Percentiles rank a stretch among this genome's conserved stretches.
Evolutionary conservation across 1,140 invertebrate species (phyloP).

Genomic region (Bicyclus anynana): DNA sequence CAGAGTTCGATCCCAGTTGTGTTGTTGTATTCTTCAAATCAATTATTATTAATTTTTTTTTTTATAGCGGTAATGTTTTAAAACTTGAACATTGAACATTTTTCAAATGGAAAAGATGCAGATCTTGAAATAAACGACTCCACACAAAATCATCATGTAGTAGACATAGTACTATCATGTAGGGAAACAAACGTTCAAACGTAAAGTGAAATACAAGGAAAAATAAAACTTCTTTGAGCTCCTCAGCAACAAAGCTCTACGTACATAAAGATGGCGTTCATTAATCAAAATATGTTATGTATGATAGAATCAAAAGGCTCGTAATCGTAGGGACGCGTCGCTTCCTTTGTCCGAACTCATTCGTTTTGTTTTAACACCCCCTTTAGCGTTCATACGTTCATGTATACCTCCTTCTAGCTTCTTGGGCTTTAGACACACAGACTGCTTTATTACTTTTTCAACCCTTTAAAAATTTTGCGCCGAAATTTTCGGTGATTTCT

Average conservation of each 20-base stretch:
- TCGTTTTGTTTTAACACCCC: conserved; percentile 75
- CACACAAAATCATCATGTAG: not conserved
- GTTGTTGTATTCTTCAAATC: too few relatives aligned
- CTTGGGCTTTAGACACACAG: conserved; percentile 33
- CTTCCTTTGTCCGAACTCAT: conserved; percentile 72
- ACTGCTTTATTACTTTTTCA: not conserved
- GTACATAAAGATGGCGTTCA: conserved; percentile 52
- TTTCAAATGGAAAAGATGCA: too few relatives aligned
- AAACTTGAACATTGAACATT: too few relatives aligned
- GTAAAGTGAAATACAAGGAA: too few relatives aligned
- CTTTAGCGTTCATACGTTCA: conserved; percentile 70
- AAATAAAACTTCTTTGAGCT: conserved; percentile 24
- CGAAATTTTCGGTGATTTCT: too few relatives aligned
- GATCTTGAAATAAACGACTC: too few relatives aligned
- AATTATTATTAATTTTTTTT: too few relatives aligned
- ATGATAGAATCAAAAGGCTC: conserved; percentile 63
- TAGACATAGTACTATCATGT: conserved; percentile 5
- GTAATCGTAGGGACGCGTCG: conserved; percentile 56
- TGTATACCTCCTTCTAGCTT: conserved; percentile 57
- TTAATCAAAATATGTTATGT: conserved; percentile 73
- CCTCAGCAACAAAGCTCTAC: conserved; percentile 30
- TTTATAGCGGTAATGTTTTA: too few relatives aligned
- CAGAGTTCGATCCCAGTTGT: too few relatives aligned
- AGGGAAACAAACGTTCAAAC: conserved; percentile 18
- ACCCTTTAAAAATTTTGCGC: too few relatives aligned